Evolutionary conservation across 2,888 invertebrate genomes (phyloP), one percentile per base, ranked within the genome.

Genomic region (Nemotelus pantherinus): DNA sequence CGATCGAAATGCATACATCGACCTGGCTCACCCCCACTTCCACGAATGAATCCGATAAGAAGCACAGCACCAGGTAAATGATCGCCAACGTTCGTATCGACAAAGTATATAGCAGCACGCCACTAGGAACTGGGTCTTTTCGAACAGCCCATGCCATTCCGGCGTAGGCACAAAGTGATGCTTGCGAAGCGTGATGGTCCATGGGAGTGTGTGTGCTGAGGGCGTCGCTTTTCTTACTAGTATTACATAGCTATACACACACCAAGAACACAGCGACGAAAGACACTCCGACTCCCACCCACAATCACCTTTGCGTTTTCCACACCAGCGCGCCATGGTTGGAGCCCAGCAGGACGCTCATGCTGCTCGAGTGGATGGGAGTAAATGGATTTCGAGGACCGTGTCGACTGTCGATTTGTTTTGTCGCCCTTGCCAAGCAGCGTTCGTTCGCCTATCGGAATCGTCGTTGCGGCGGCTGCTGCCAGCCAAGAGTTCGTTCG

Each of bases 291-390:
- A 53, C 70, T 55, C 70, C 70, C 55, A 43, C 70, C 43, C 55
- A 55, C 53, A 43, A 43, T 50, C 70, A 70, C 43, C 75, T 75
- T 60, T 78, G 70, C 75, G 72, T 50, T 41, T 44, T 44, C 57
- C 67, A 58, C 57, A 74, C 74, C 58, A 63, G 64, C 39, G n/a
- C n/a, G n/a, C 53, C 53, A 55, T 53, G 47, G 58, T 60, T 75
- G 68, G 75, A 48, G 67, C 41, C 45, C 71, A 47, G 65, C 45
- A 65, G 41, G 60, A 67, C 67, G 57, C 50, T 50, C 44, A 55
- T 67, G 71, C 58, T 48, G 60, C 67, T 25, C 47, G 41, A 75
- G 75, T 58, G 65, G 63, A 75, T 75, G 70, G 72, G 48, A 72
- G 74, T 48, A 60, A 63, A 63, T 74, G 72, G 47, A 72, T 58